Base-by-base conservation (phyloP, 1,140 invertebrate genomes). In the Agrypnia vestita region DNA sequence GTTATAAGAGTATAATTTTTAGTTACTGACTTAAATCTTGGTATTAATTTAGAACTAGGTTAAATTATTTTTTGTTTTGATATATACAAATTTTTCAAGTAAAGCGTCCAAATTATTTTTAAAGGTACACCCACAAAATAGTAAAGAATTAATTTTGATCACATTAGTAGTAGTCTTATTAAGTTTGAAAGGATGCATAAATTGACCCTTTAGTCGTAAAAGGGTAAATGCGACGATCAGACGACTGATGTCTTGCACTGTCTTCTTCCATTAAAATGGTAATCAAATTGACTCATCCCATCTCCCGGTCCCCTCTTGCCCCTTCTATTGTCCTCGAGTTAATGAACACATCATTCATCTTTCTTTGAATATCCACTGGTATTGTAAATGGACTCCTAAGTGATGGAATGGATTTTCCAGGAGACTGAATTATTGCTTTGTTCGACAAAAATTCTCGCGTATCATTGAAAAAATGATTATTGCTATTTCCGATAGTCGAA, bases 201-300 rank as follows among this genome's bases (percentile, higher is more conserved):
- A 51, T 51, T 51, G 49, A 51, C 49, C 49, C 49, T 51, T 51
- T 51, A 9, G 11, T 51, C 49, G 11, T 35, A 35, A 15, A 51
- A 51, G 1, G 49, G 8, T 51, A 51, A 51, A 3, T 1, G 49
- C 11, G 49, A 51, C 25, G 1, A 35, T 35, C 25, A 8, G 49
- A 8, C 11, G 49, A 51, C 11, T 51, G 49, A 9, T 51, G 49
- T 12, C 11, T 15, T 51, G 49, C 49, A 51, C 11, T 51, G 49
- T 51, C 47, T 51, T 15, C 49, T 51, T 51, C 49, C 49, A 51
- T 51, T 51, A 13, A 35, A 51, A 51, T 51, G n/a, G 49, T 51
- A 51, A 51, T 51, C n/a, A 51, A 51, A 51, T 51, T 51, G 49
- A 51, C 11, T 51, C 49, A 3, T 51, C 49, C 49, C n/a, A 51